These are phyloP conservation scores for Acrossocheilus wenchowensis DNA, from an alignment of 2,797 vertebrate species.

Conservation along the genomic window DNA sequence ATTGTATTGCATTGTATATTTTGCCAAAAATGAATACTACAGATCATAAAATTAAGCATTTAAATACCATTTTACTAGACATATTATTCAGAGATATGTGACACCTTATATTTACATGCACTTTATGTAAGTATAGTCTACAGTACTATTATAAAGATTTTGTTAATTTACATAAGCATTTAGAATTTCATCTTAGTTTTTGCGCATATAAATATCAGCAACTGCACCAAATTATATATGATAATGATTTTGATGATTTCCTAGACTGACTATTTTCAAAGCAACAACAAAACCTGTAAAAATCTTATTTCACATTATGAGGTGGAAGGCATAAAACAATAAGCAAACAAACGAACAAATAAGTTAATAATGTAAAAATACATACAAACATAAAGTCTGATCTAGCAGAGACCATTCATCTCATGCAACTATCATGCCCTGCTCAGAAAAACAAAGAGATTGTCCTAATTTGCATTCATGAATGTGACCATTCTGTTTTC, in stretches of 20 bases:
- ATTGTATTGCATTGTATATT: neutral
- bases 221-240: neutral
- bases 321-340: too few species aligned
- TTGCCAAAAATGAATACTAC: neutral
- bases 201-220: neutral
- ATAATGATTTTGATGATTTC: too few species aligned
- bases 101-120: neutral
- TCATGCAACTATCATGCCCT: neutral
- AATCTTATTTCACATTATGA: too few species aligned
- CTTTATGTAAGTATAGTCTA: neutral
- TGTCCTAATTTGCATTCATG: neutral
- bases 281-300: too few species aligned
- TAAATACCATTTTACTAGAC: neutral
- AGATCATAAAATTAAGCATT: neutral
- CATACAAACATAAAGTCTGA: neutral
- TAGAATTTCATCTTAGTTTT: neutral
- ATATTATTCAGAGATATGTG: neutral
- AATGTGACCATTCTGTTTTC: neutral
- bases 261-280: too few species aligned
- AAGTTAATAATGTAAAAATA: too few species aligned
- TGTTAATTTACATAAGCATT: neutral
- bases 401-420: neutral
- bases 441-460: neutral
- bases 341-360: too few species aligned
- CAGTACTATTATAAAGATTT: neutral